Base-by-base conservation (phyloP, 2,888 invertebrate genomes). In the Habrosyne pyritoides region DNA sequence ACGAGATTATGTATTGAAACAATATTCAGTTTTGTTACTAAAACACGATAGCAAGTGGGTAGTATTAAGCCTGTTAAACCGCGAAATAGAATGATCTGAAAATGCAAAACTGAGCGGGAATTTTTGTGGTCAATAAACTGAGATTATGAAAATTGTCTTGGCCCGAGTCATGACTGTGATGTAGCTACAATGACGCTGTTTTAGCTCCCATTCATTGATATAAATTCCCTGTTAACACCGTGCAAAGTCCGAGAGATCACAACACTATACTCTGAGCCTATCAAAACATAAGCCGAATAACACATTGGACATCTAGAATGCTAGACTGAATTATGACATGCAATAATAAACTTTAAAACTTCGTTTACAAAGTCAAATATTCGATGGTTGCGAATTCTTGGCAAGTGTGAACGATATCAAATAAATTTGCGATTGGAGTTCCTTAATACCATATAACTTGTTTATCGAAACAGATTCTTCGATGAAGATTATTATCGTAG, bases 231-330 rank as follows among this genome's bases (percentile, higher is more conserved):
- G 47, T 68, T 78, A 80, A 84, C 69, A 62, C 71, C 71, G 56
- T 57, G 66, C 77, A 72, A 83, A 86, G 80, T 82, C 86, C 80
- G 63, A 60, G 64, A 75, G 78, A 86, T 87, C 89, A 86, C 82
- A 89, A 87, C 87, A 86, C 77, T 76, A 73, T 69, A 74, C 79
- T 65, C 77, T 75, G 76, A 77, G 78, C 80, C 82, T 81, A 86
- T 87, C 87, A 88, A 84, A 88, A 89, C 83, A 89, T 74, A 75
- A 81, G 77, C 73, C 73, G 79, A 75, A 84, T 86, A 81, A 80
- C 73, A 73, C 72, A 77, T 79, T 78, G 72, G 79, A 82, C 79
- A 79, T 77, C 75, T 72, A 78, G 75, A 64, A 67, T 58, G 57
- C 60, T 65, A 67, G 66, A 58, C 62, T 56, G 59, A 64, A 54